Percentiles rank a stretch among this genome's conserved stretches.
Conservation (phyloP, 2,797 vertebrate species). For the Microhierax caerulescens region DNA sequence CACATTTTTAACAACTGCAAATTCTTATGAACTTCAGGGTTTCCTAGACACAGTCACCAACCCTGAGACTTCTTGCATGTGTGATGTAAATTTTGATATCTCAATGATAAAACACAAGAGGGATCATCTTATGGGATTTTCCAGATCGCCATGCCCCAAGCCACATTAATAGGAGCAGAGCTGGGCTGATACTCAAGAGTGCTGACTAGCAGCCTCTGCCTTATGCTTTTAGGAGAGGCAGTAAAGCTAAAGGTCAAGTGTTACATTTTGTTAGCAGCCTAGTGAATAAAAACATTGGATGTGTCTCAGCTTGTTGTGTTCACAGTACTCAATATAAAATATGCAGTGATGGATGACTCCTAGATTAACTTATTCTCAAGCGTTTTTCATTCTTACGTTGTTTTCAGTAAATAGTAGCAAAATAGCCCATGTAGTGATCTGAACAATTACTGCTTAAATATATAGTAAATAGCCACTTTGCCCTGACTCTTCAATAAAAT, state of each 20-base stretch:
- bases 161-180: neutral
- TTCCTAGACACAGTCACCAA: neutral
- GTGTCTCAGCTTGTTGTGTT: neutral
- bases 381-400: neutral
- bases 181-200: neutral
- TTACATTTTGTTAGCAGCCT: neutral
- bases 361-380: neutral
- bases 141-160: neutral
- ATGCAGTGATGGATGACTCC: neutral
- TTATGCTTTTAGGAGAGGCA: neutral
- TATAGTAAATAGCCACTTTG: neutral
- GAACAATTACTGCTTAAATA: neutral
- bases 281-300: neutral
- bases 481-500: neutral
- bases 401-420: neutral
- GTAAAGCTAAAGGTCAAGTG: neutral
- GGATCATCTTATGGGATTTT: neutral
- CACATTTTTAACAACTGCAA: neutral
- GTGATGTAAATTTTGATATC: neutral
- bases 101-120: neutral
- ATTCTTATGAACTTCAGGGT: neutral
- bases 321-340: neutral
- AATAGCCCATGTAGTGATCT: neutral
- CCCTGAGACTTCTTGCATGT: neutral
- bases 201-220: neutral